Conservation (phyloP, 2,888 invertebrate species). For the Stegana nigrithorax region DNA sequence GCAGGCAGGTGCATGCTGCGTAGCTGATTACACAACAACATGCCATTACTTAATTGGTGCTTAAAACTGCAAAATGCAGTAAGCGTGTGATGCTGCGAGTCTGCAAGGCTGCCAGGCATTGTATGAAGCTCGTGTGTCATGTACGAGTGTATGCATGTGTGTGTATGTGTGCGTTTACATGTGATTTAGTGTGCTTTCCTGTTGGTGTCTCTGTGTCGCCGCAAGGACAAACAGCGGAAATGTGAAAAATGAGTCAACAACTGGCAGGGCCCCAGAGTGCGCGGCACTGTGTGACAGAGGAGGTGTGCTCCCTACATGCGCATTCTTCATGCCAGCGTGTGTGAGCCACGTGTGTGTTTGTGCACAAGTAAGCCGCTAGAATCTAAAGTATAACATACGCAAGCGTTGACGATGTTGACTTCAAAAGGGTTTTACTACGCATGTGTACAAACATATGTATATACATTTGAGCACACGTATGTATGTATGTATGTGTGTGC, state of each 20-base stretch:
- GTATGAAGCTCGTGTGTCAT: not conserved
- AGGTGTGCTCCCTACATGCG: too few relatives aligned
- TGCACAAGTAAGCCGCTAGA: too few relatives aligned
- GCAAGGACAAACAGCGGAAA: slow-evolving; percentile 38
- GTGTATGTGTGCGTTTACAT: not conserved
- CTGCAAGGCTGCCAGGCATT: not conserved
- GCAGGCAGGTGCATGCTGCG: not conserved
- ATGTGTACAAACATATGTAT: too few relatives aligned
- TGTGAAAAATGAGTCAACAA: slow-evolving; percentile 44
- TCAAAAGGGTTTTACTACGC: too few relatives aligned
- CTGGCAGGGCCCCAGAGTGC: not conserved
- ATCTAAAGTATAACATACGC: too few relatives aligned
- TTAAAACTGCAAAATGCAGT: slow-evolving; percentile 43
- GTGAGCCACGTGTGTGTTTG: not conserved
- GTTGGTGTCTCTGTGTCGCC: not conserved
- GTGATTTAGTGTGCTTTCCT: slow-evolving; percentile 8
- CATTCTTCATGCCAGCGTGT: too few relatives aligned
- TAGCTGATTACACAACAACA: slow-evolving; percentile 3
- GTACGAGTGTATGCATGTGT: too few relatives aligned
- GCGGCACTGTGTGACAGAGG: not conserved
- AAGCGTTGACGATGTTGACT: not conserved
- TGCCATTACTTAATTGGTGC: slow-evolving; percentile 51
- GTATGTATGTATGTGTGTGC: not conserved
- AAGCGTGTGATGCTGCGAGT: too few relatives aligned
- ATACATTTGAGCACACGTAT: too few relatives aligned